A percentile compares a stretch with the other conserved stretches of the same genome.
These are phyloP conservation scores for Trichosurus vulpecula DNA, from an alignment of 2,797 vertebrate genomes.

Conservation along the genomic window DNA sequence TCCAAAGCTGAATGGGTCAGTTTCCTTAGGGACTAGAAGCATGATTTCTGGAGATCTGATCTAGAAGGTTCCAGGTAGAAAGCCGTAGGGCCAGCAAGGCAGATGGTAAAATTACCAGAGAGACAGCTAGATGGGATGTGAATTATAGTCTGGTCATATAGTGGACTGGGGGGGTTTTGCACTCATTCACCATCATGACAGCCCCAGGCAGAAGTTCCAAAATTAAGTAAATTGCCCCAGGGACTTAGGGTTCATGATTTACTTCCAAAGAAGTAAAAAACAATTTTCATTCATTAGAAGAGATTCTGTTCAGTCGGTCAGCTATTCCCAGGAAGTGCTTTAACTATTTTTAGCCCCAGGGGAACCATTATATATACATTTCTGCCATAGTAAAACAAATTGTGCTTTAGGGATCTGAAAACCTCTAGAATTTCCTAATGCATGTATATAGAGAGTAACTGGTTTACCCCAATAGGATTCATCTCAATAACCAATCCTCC, in stretches of 20 bases:
- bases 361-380: neutral
- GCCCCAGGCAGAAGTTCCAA: neutral
- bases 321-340: neutral
- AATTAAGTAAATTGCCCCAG: neutral
- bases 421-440: neutral
- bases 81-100: neutral
- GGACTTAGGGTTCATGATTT: neutral
- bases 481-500: neutral
- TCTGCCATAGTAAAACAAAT: neutral
- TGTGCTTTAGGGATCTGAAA: neutral
- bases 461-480: neutral
- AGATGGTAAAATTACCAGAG: neutral
- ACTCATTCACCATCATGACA: neutral
- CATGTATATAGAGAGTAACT: neutral
- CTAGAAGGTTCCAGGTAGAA: neutral
- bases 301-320: neutral
- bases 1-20: neutral
- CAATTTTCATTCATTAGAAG: neutral
- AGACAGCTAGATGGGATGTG: neutral
- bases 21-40: neutral
- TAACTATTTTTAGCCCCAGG: neutral
- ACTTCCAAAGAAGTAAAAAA: slow-evolving; percentile 16
- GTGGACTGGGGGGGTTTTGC: neutral
- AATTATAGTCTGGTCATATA: neutral
- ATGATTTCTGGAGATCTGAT: neutral